These are phyloP conservation scores for Fundulus diaphanus DNA, from an alignment of 2,797 vertebrate genomes.

Conservation along the genomic window DNA sequence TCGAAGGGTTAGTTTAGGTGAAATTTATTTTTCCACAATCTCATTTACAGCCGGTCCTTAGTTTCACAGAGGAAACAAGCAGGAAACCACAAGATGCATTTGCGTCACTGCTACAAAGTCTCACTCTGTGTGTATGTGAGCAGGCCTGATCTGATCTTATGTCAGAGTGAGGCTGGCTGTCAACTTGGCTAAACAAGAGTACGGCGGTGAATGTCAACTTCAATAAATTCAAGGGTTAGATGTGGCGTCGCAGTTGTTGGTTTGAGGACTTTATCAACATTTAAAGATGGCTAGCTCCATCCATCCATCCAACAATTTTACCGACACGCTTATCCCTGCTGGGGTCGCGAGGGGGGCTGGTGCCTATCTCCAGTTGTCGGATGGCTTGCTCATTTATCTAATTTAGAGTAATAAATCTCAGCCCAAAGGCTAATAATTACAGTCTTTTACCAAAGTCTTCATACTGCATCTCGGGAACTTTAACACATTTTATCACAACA, in stretches of 20 bases:
- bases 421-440: too few relatives aligned
- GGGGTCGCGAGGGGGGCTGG: too few relatives aligned
- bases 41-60: neutral
- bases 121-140: neutral
- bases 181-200: neutral
- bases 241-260: neutral
- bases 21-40: neutral
- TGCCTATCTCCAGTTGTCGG: too few relatives aligned
- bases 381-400: too few relatives aligned
- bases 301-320: too few relatives aligned
- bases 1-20: neutral
- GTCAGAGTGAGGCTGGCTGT: too few relatives aligned
- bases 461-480: too few relatives aligned
- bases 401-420: too few relatives aligned
- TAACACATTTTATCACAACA: too few relatives aligned
- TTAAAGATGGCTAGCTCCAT: neutral
- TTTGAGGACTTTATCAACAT: neutral
- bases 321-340: too few relatives aligned
- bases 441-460: too few relatives aligned
- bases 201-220: neutral
- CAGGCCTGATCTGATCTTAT: neutral
- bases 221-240: neutral
- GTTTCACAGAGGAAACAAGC: neutral
- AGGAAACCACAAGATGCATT: neutral
- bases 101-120: neutral